A percentile compares a stretch with the other conserved stretches of the same genome.
Evolutionary conservation across 2,888 invertebrate species (phyloP).

Genomic region (Leucania comma): DNA sequence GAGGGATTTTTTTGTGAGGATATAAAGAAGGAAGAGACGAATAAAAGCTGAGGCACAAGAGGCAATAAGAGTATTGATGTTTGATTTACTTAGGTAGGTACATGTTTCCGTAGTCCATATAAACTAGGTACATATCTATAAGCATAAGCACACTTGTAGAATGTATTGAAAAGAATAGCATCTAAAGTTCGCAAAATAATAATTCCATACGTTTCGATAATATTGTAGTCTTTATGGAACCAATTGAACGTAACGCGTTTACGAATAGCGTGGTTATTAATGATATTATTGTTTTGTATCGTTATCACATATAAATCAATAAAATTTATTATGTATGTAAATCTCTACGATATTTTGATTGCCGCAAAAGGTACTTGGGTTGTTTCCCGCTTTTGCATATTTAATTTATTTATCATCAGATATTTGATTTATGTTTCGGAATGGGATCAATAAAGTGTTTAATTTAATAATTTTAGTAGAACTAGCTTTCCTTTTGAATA

Average conservation of each 20-base stretch:
- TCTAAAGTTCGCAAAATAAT: background rate
- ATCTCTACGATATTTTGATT: conserved; percentile 13
- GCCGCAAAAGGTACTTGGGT: conserved; percentile 2
- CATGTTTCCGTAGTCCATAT: too few relatives aligned
- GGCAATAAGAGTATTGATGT: background rate
- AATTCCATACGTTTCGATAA: background rate
- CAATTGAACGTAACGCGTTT: conserved; percentile 8
- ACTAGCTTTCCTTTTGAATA: background rate
- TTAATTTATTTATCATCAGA: conserved; percentile 1
- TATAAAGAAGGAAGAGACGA: background rate
- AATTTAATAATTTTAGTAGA: background rate
- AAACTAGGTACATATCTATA: too few relatives aligned
- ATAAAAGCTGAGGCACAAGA: background rate
- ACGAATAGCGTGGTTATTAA: conserved; percentile 4
- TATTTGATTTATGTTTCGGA: conserved; percentile 15
- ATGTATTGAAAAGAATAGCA: background rate
- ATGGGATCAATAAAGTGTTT: background rate
- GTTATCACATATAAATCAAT: conserved; percentile 28
- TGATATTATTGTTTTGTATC: conserved; percentile 10
- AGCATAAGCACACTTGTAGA: too few relatives aligned
- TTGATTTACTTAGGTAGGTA: background rate
- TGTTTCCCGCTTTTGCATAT: conserved; percentile 5
- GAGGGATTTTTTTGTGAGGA: background rate
- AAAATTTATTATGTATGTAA: conserved; percentile 26
- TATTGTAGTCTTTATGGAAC: background rate